Evolutionary conservation across 2,888 invertebrate species (phyloP).

Genomic region (Dryocosmus kuriphilus): DNA sequence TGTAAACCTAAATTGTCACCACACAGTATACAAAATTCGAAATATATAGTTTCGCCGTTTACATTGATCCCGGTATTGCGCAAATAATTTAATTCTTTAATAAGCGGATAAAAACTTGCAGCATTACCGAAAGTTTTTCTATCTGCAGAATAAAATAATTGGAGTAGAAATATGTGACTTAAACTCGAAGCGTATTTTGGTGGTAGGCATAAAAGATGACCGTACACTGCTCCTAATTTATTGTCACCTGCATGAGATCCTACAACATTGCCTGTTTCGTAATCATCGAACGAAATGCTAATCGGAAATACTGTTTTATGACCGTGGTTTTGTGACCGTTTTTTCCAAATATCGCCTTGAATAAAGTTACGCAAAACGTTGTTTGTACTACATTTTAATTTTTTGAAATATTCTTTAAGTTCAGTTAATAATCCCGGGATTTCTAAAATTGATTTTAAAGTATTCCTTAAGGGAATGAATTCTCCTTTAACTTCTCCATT

Average conservation of each 20-base stretch:
- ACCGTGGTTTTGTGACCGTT: not conserved
- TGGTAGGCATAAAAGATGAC: too few species aligned
- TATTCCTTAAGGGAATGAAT: constrained; percentile 28
- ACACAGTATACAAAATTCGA: too few species aligned
- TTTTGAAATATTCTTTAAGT: not conserved
- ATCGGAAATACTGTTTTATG: constrained; percentile 33
- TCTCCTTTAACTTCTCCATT: not conserved
- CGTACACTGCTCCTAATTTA: too few species aligned
- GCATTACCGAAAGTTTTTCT: too few species aligned
- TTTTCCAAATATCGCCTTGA: constrained; percentile 19
- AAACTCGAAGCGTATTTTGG: too few species aligned
- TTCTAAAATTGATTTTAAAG: constrained; percentile 3
- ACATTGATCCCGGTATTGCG: too few species aligned
- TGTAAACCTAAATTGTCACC: too few species aligned
- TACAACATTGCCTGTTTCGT: constrained; percentile 42
- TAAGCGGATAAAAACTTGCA: too few species aligned
- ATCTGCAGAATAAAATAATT: too few species aligned
- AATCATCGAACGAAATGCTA: constrained; percentile 42
- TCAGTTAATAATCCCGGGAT: constrained; percentile 14
- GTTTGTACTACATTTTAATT: not conserved
- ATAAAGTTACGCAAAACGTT: not conserved
- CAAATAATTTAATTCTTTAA: too few species aligned
- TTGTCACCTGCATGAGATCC: constrained; percentile 37
- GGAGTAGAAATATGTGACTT: too few species aligned
- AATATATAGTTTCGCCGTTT: too few species aligned